Evolutionary conservation across 2,888 invertebrate genomes (phyloP), one percentile per base, ranked within the genome.

Genomic region (Thereva nobilitata): DNA sequence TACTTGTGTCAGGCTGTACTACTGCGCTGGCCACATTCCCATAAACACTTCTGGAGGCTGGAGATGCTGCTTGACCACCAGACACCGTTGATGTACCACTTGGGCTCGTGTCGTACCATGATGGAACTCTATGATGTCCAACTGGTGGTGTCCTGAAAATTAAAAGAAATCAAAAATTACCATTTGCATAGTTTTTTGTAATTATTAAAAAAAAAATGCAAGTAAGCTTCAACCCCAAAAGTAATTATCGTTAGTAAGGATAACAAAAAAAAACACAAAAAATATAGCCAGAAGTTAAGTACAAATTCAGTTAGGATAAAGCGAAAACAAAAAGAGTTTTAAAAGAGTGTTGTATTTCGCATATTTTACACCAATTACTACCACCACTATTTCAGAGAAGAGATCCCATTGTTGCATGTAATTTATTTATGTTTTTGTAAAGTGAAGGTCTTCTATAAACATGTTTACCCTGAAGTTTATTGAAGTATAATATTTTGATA

Each of bases 41-140:
- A 74, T 78, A 79, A 45, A 78, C 76, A 74, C 75, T 78, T 71
- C 79, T 75, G 71, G 74, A 72, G 67, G 68, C 56, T 67, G 68
- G 70, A 41, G 70, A 67, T 61, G 53, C 54, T 57, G 54, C 65
- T 44, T 66, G 66, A 44, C 66, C 41, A 9, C 44, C 49, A 50
- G 68, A 66, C 44, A 68, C 75, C 75, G 75, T 73, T 75, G 74
- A 76, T 74, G 75, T 74, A 78, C 76, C 73, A 76, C 75, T 75
- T 74, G 77, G 76, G 76, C 71, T 72, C 66, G 77, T 77, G 72
- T 81, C 81, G 79, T 81, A 80, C 81, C 81, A 81, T 78, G 80
- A 75, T 76, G 79, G 76, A 73, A 79, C 72, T 76, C 80, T 75
- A 73, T 75, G 73, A 72, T 76, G 74, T 50, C 72, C 71, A 66